Conservation (phyloP, 1,140 invertebrate genomes). For the Chrysopa pallens region DNA sequence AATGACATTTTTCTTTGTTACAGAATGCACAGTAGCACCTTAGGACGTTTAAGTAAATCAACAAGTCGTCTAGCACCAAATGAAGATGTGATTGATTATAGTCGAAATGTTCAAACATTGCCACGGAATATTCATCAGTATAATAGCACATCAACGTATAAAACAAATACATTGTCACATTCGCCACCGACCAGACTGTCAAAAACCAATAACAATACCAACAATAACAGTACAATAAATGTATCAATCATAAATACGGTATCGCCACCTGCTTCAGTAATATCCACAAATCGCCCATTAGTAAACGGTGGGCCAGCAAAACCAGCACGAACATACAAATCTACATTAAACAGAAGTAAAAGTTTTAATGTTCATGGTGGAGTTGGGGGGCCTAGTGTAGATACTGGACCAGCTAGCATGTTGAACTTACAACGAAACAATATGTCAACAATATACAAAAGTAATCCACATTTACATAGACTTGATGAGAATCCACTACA, state of each 20-base stretch:
- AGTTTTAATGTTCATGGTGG: constrained; percentile 63
- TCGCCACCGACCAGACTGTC: constrained; percentile 26
- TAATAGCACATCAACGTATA: constrained; percentile 19
- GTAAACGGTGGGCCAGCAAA: constrained; percentile 40
- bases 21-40: constrained; percentile 40
- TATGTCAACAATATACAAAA: constrained; percentile 42
- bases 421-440: constrained; percentile 18
- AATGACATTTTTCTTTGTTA: constrained; percentile 22
- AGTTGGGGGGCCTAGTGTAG: constrained; percentile 14
- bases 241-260: constrained; percentile 52
- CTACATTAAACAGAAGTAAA: constrained; percentile 55
- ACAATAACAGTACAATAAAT: constrained; percentile 44
- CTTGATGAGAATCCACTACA: constrained; percentile 48
- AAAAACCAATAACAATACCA: constrained; percentile 28
- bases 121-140: constrained; percentile 43
- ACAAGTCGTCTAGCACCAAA: constrained; percentile 44
- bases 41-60: constrained; percentile 63
- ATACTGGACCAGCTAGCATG: constrained; percentile 8
- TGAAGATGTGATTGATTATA: constrained; percentile 27
- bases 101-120: constrained; percentile 54
- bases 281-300: constrained; percentile 12
- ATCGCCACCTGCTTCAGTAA: constrained; percentile 17
- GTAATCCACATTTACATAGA: constrained; percentile 51
- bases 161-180: constrained; percentile 2
- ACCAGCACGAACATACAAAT: constrained; percentile 54